phyloP scores from a whole-genome alignment of 2,113 vertebrate genomes.

The Cynoglossus semilaevis region DNA sequence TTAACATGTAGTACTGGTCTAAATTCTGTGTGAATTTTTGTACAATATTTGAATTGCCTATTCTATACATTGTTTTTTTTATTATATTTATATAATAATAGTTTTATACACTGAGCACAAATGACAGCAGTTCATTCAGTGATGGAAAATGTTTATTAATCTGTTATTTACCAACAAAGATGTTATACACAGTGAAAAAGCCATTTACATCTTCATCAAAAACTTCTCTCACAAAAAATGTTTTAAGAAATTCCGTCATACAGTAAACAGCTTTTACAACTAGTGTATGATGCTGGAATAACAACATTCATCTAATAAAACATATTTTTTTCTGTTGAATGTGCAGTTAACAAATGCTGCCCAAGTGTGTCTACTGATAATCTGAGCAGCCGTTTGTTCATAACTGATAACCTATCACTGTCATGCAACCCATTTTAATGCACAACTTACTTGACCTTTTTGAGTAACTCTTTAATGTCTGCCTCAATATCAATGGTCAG shows the following conservation, averaged over 20 bases:
- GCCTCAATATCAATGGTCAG: conserved; percentile 83
- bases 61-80: background rate
- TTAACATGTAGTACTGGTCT: too few relatives aligned
- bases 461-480: conserved; percentile 86
- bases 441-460: conserved; percentile 47
- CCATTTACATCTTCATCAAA: conserved; percentile 71
- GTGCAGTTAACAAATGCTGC: conserved; percentile 2
- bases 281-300: conserved; percentile 18
- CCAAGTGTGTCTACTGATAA: conserved; percentile 7
- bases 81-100: too few relatives aligned
- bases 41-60: too few relatives aligned
- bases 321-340: too few relatives aligned
- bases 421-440: background rate
- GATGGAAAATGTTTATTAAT: conserved; percentile 23
- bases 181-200: conserved; percentile 30
- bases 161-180: background rate
- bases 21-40: background rate
- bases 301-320: too few relatives aligned
- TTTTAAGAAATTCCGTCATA: conserved; percentile 73
- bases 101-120: conserved; percentile 7
- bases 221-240: conserved; percentile 51
- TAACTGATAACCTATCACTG: background rate
- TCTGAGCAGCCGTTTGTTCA: background rate
- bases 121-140: background rate
- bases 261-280: conserved; percentile 61